phyloP scores from a whole-genome alignment of 2,113 vertebrate species.

The Numenius arquata region DNA sequence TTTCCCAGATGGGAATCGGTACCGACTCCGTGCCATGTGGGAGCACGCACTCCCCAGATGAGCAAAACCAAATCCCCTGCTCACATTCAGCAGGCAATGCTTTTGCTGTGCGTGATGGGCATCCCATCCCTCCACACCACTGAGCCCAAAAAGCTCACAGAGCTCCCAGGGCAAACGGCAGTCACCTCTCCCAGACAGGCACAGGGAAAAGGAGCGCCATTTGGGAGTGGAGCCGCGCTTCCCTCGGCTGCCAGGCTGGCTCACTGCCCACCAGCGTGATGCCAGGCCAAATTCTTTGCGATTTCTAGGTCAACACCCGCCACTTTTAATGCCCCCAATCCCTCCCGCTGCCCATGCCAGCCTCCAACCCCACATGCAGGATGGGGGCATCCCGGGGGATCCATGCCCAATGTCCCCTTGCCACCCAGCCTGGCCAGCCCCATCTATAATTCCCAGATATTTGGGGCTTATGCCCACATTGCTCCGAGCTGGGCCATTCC shows the following conservation, averaged over 20 bases:
- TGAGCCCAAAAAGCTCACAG: neutral
- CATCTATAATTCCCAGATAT: accelerated
- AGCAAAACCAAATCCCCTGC: neutral
- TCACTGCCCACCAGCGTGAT: accelerated
- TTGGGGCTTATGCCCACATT: neutral
- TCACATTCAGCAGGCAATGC: neutral
- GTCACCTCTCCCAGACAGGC: neutral
- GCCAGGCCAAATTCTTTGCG: slow-evolving; percentile 22
- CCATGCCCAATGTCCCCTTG: accelerated
- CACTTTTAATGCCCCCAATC: neutral
- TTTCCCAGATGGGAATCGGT: neutral
- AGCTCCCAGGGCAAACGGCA: neutral
- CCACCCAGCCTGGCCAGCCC: neutral
- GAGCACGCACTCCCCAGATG: neutral
- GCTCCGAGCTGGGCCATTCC: accelerated
- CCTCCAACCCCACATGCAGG: neutral
- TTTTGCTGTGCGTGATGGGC: neutral
- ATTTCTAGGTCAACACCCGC: slow-evolving; percentile 44
- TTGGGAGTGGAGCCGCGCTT: accelerated
- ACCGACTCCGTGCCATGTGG: accelerated
- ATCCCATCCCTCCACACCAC: neutral
- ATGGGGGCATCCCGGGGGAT: neutral
- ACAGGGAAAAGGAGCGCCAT: accelerated
- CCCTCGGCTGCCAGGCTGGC: slow-evolving; percentile 11
- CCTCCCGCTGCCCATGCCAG: neutral